Evolutionary conservation across 1,140 invertebrate genomes (phyloP), one percentile per base, ranked within the genome.

Genomic region (Diachasma alloeum): DNA sequence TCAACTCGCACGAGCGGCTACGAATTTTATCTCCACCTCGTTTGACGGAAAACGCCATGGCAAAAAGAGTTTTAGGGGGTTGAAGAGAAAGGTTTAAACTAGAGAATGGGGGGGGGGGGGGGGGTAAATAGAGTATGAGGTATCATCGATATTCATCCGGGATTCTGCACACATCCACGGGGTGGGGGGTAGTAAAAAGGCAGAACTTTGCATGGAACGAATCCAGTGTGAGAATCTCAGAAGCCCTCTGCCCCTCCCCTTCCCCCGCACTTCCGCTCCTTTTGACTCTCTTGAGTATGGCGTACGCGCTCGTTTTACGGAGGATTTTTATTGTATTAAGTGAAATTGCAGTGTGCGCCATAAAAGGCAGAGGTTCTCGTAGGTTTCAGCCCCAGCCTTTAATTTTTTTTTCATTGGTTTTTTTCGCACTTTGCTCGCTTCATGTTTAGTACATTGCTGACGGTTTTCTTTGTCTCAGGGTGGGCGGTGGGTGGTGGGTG

Each of bases 261-360:
- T 48, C 46, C 69, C 42, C 22, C 68, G n/a, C 44, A 15, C 75
- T 69, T 68, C 37, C 19, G 56, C 44, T 46, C 42, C 68, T 72
- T 17, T 76, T 76, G 56, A 59, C 74, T 68, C 74, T 36, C 31
- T 59, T 59, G n/a, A 59, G 19, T 3, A 19, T 59, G 53, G 53
- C 53, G 53, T n/a, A 59, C 31, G 31, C 53, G 53, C 42, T 59
- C 75, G 53, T 76, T 76, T 76, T 76, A 76, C 56, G 69, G 63
- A 31, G 31, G 31, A 31, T 71, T 78, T 78, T 78, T 78, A 78
- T 78, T 78, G 77, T 74, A 74, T 78, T 74, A 78, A 74, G 72
- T 31, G 31, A 31, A 31, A 31, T 31, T 31, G 31, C 31, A 31
- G 31, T 31, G 31, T 31, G 31, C 31, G 6, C 31, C 31, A 6